Conservation (phyloP, 2,797 vertebrate genomes). For the Pangasius mekongensis region DNA sequence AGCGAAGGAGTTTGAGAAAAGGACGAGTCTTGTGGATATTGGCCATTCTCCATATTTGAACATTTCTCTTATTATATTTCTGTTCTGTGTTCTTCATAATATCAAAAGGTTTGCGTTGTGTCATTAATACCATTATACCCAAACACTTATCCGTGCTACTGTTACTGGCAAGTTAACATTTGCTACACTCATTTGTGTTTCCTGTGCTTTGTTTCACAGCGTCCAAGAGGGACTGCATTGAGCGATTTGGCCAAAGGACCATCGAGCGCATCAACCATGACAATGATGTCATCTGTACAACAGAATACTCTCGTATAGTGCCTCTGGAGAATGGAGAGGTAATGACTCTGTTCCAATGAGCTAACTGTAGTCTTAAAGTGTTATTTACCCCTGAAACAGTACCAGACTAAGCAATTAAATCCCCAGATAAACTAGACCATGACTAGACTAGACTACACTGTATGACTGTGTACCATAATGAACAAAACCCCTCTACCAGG, state of each 20-base stretch:
- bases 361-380: neutral
- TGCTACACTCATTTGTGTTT: neutral
- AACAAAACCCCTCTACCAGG: neutral
- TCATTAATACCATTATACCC: neutral
- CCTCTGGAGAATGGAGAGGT: conserved; percentile 97
- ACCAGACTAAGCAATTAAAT: neutral
- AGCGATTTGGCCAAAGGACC: conserved; percentile 85
- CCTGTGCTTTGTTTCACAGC: conserved; percentile 70
- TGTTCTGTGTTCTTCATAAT: neutral
- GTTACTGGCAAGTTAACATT: neutral
- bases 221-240: conserved; percentile 93
- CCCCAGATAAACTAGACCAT: neutral
- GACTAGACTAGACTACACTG: neutral
- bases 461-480: neutral
- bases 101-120: neutral
- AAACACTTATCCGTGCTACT: neutral
- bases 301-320: conserved; percentile 91
- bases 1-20: neutral
- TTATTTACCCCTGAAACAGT: too few relatives aligned
- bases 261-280: conserved; percentile 86
- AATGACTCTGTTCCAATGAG: neutral
- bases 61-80: neutral
- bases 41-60: neutral
- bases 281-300: conserved; percentile 85
- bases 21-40: neutral